Percentiles rank a stretch among this genome's conserved stretches.
phyloP scores from a whole-genome alignment of 2,113 vertebrate species.

The Eurypyga helias region DNA sequence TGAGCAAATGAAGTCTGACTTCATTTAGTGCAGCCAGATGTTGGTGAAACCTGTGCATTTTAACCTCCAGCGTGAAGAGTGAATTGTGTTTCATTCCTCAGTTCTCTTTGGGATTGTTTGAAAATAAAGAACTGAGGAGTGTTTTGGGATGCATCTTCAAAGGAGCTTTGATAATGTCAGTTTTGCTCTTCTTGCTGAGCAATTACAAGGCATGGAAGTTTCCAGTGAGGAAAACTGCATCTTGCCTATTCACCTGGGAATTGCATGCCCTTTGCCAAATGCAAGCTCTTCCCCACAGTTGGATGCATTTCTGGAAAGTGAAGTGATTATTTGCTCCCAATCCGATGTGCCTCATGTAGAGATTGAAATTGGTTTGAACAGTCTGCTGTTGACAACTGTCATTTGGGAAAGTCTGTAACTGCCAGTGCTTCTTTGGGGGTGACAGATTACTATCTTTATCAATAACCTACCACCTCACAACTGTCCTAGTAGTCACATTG shows the following conservation, averaged over 20 bases:
- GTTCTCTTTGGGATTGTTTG: background rate
- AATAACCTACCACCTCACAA: background rate
- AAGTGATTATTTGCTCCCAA: background rate
- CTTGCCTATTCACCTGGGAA: background rate
- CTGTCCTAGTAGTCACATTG: background rate
- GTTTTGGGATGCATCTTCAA: background rate
- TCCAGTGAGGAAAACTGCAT: background rate
- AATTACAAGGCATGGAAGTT: conserved; percentile 14
- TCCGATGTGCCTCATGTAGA: background rate
- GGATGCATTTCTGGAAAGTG: background rate
- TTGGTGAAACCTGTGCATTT: background rate
- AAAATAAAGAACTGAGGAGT: background rate
- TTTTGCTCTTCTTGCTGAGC: conserved; percentile 3
- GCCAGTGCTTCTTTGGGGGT: background rate
- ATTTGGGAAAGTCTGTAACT: background rate
- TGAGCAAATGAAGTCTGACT: background rate
- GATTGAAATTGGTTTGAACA: background rate
- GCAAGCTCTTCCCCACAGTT: background rate
- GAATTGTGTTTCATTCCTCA: background rate
- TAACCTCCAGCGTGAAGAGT: background rate
- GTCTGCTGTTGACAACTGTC: background rate
- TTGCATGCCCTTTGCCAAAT: background rate
- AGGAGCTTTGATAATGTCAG: background rate
- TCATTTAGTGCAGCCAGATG: background rate
- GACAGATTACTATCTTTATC: background rate